Conservation (phyloP, 2,797 vertebrate genomes). For the Gambusia yucatana region DNA sequence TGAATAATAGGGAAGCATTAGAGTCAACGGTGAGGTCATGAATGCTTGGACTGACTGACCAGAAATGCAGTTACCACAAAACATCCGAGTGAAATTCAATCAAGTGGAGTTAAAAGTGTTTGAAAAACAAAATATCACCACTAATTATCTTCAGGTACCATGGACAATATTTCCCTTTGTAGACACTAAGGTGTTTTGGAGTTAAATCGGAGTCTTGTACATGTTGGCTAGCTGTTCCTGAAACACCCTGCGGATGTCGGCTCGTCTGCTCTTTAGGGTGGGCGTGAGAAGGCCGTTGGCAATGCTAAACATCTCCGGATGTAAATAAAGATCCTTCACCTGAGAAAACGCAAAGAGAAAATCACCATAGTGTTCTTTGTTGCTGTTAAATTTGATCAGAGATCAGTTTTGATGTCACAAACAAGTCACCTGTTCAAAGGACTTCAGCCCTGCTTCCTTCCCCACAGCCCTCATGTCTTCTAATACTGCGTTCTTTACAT, state of each 20-base stretch:
- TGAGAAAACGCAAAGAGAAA: slow-evolving; percentile 29
- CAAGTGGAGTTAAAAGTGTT: slow-evolving; percentile 27
- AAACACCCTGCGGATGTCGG: slow-evolving; percentile 78
- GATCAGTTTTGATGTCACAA: not conserved
- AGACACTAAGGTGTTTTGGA: not conserved
- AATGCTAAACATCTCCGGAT: slow-evolving; percentile 80
- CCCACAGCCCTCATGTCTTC: slow-evolving; percentile 79
- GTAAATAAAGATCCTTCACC: slow-evolving; percentile 82
- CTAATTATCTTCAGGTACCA: not conserved
- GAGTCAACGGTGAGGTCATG: slow-evolving; percentile 8
- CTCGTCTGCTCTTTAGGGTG: slow-evolving; percentile 81
- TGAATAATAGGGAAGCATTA: slow-evolving; percentile 31
- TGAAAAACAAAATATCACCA: not conserved
- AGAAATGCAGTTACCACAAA: not conserved
- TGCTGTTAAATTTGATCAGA: not conserved
- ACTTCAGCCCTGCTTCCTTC: slow-evolving; percentile 82
- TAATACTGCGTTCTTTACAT: slow-evolving; percentile 78
- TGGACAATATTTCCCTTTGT: slow-evolving; percentile 8
- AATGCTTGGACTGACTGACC: not conserved
- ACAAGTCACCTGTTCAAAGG: slow-evolving; percentile 82
- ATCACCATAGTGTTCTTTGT: not conserved
- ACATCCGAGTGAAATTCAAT: not conserved
- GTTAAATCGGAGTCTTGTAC: slow-evolving; percentile 76
- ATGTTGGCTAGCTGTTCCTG: slow-evolving; percentile 80
- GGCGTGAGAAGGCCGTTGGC: slow-evolving; percentile 86